Evolutionary conservation across 2,797 vertebrate genomes (phyloP), one percentile per base, ranked within the genome.

Genomic region (Cirrhinus molitorella): DNA sequence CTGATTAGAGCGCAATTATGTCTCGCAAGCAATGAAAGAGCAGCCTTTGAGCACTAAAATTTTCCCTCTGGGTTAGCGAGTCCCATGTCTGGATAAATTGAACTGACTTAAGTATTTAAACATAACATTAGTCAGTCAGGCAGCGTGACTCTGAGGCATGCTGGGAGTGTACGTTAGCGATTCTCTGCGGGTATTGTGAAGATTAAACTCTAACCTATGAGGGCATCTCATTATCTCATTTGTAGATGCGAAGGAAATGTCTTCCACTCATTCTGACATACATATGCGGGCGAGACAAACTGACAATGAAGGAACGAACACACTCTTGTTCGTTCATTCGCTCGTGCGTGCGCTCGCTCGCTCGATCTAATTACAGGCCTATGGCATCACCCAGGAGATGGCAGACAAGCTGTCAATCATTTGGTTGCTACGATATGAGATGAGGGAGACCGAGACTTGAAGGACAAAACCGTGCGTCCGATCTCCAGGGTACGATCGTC

Each of bases 321-420:
- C 75, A 59, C 68, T 31, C 65, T 11, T 13, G 8, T 68, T 59
- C 3, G 1, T 34, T 43, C 13, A 14, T 34, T 43, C 13, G 19
- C 34, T 72, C 28, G 31, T 34, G 9, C 28, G 31, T 34, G 9
- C 28, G 7, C 61, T 19, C 12, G 0, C 28, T 63, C 19, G 2
- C 57, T 53, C 7, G 4, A 47, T 79, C 55, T 86, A 88, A 83
- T 83, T 81, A 81, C 72, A 74, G 67, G 23, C 76, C 51, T 77
- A 14, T 28, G 77, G 77, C 14, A 45, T 81, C 71, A 51, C 79
- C 67, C 31, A 31, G 78, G 66, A 84, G 66, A 85, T 28, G 75
- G 51, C 83, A 21, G 51, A 34, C 65, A 70, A 47, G 49, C 81
- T 84, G 84, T 87, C 88, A 84, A 83, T 89, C 85, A 87, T 79